Evolutionary conservation across 2,113 vertebrate genomes (phyloP), one percentile per base, ranked within the genome.

Genomic region (Cyphomyrus plagiostoma): DNA sequence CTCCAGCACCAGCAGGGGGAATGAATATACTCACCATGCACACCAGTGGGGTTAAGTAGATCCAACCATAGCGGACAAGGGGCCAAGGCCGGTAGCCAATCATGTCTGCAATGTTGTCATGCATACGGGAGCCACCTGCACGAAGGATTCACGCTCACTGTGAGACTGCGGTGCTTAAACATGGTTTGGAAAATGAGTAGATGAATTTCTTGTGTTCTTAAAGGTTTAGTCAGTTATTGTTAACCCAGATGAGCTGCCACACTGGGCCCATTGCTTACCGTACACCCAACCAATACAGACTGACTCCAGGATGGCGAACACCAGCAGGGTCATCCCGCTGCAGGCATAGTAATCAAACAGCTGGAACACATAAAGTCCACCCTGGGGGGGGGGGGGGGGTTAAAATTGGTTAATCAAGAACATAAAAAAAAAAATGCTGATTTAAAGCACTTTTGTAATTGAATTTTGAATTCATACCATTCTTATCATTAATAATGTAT

Each of bases 351-450:
- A 97, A 93, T 99, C 98, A 93, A 99, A 98, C 84, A 99, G 93
- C 94, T 97, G 98, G 94, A 99, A 99, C 92, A 99, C 91, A 90
- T 99, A 99, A 94, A 99, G 97, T 13, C 98, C 98, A 3, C 98
- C 98, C 98, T 99, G 62, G 74, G 9, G 9, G 39, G 2, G 35
- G 39, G 2, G 35, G 42, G 6, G 4, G 42, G 15, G 15, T 46
- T 83, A 21, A 48, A 48, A 48, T 9, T 83, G 42, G 80, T 45
- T 83, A 23, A 46, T 42, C 13, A 80, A 39, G 74, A 26, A 26
- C 39, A 82, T 82, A 2, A 21, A 82, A 82, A 82, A 84, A n/a
- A 21, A 48, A 84, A 23, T 46, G 39, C 45, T 23, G 39, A 84
- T 83, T 19, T 80, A 15, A 83, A 46, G 19, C 35, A 46, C 21